Evolutionary conservation across 2,797 vertebrate genomes (phyloP).

Genomic region (Echiichthys vipera): DNA sequence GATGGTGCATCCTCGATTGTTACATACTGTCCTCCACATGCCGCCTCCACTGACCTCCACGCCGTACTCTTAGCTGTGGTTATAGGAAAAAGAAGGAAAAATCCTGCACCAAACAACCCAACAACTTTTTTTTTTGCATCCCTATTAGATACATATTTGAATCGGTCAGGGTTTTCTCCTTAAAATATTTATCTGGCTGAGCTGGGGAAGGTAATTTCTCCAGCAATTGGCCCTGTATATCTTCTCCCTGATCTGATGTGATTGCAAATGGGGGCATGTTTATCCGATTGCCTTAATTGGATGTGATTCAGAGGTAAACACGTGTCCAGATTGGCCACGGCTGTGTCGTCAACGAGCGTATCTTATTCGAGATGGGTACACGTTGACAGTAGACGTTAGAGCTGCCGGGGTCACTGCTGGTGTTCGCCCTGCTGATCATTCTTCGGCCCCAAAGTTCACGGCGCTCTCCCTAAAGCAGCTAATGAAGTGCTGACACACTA

Average conservation of each 20-base stretch:
- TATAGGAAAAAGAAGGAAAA: too few species aligned
- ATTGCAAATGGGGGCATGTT: constrained; percentile 56
- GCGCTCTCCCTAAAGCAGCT: constrained; percentile 54
- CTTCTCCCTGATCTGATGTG: constrained; percentile 58
- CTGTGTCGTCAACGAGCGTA: constrained; percentile 30
- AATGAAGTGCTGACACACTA: constrained; percentile 83
- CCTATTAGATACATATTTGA: constrained; percentile 37
- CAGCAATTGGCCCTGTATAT: constrained; percentile 32
- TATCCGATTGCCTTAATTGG: constrained; percentile 64
- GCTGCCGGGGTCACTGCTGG: constrained; percentile 40
- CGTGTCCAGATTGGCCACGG: constrained; percentile 35
- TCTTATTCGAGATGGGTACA: constrained; percentile 39
- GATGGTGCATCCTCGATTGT: too few species aligned
- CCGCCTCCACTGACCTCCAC: too few species aligned
- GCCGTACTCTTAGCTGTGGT: too few species aligned
- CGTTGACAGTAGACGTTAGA: constrained; percentile 6
- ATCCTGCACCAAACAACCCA: too few species aligned
- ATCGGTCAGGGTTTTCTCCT: constrained; percentile 44
- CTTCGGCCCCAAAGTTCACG: constrained; percentile 58
- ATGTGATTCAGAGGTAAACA: constrained; percentile 66
- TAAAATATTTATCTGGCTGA: constrained; percentile 45
- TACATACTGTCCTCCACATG: too few species aligned
- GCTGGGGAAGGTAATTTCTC: constrained; percentile 48
- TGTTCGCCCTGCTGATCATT: constrained; percentile 43
- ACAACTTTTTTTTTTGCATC: too few species aligned